Conservation (phyloP, 2,113 vertebrate species). For the Nannospalax galili region DNA sequence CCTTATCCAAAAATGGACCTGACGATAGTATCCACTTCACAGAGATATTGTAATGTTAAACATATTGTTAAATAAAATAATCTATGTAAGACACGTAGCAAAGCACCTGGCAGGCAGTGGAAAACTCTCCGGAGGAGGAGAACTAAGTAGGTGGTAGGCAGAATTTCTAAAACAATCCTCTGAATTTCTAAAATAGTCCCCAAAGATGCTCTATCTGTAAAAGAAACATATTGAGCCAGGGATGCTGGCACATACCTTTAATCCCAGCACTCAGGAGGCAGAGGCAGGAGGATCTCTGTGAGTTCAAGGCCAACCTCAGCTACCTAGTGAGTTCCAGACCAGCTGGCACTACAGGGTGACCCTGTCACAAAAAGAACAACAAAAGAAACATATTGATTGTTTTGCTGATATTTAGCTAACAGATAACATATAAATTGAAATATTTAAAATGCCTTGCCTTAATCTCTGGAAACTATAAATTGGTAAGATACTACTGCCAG, state of each 20-base stretch:
- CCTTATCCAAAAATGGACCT: not conserved
- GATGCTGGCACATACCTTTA: too few relatives aligned
- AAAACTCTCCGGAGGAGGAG: not conserved
- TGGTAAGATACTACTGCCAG: not conserved
- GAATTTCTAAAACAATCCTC: conserved; percentile 11
- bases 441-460: not conserved
- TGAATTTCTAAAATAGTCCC: conserved; percentile 9
- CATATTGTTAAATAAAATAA: conserved; percentile 45
- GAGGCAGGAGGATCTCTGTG: too few relatives aligned
- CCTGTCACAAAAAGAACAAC: too few relatives aligned
- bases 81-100: not conserved
- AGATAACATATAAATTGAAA: not conserved
- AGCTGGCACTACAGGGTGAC: too few relatives aligned
- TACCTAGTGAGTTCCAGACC: too few relatives aligned
- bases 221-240: not conserved
- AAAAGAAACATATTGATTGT: not conserved
- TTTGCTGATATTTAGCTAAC: not conserved
- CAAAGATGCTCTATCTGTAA: not conserved
- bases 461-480: not conserved
- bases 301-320: too few relatives aligned
- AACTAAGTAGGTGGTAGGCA: not conserved
- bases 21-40: not conserved
- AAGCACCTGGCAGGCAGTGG: not conserved
- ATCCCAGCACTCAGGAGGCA: too few relatives aligned
- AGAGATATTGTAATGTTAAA: not conserved